Base-by-base conservation (phyloP, 2,113 vertebrate species). In the Riparia riparia region DNA sequence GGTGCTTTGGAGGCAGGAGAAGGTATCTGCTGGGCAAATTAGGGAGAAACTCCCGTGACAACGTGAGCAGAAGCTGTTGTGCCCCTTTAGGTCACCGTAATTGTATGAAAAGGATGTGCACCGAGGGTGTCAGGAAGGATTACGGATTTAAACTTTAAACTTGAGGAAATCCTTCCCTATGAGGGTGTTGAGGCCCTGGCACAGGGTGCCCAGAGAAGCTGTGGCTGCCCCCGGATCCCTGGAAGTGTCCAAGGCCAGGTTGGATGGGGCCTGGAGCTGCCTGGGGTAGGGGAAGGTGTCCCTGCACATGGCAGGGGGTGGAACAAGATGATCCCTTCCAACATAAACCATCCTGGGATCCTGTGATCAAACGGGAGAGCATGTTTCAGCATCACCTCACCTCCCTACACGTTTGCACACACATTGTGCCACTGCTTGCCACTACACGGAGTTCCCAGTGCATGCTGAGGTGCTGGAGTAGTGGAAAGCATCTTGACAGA, bases 231-330 rank as follows among this genome's bases (percentile, higher is more conserved):
- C n/a, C 54, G 47, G 39, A 47, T 49, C 87, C 21, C 34, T 76
- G 79, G n/a, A 0, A 76, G 14, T 90, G 71, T 1, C 12, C 41
- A 1, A 54, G 63, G 25, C 9, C 41, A 42, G 41, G 17, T 0
- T 76, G 47, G 78, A 47, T 0, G 0, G 20, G 20, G 17, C 3
- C 69, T 54, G n/a, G 47, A 56, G 25, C 47, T 49, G 0, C 17
- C 25, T 54, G 63, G 47, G 14, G 4, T 0, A 1, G 41, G 41
- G 47, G n/a, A 3, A 69, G 9, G 5, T 56, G 42, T 71, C 31
- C 34, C 29, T 63, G 29, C 49, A 17, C 29, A 12, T 2, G 20
- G 31, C 42, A 56, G 10, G 7, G 4, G 5, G 9, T 39, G 41
- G 41, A 14, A 63, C 1, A 5, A 16, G 19, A 17, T 20, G 11